Conservation (phyloP, 2,888 invertebrate genomes). For the Homarus gammarus region DNA sequence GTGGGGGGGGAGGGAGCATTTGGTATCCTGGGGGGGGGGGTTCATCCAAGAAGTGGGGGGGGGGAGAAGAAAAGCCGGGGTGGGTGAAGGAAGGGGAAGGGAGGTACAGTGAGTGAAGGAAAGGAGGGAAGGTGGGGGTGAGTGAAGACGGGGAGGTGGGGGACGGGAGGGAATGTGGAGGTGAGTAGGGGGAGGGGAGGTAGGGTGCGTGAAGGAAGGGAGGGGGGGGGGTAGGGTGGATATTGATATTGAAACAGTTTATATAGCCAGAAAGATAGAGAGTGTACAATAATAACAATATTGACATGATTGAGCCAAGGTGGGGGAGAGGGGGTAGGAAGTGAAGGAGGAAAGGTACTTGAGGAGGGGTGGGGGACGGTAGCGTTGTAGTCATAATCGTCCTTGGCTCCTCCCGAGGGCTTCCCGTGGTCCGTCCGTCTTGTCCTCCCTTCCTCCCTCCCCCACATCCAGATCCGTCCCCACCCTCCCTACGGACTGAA, state of each 20-base stretch:
- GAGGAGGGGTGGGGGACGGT: neutral
- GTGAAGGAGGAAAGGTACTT: neutral
- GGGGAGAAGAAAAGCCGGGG: neutral
- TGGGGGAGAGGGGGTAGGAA: neutral
- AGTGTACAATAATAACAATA: too few species aligned
- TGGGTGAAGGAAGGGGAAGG: neutral
- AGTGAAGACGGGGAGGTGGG: neutral
- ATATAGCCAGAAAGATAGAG: neutral
- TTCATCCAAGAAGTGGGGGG: too few species aligned
- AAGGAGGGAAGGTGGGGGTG: neutral
- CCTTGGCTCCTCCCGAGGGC: slow-evolving; percentile 16
- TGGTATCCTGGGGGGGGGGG: neutral
- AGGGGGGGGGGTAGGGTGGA: neutral
- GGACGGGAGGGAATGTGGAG: neutral
- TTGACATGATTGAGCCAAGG: neutral
- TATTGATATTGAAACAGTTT: too few species aligned
- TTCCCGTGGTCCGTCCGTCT: slow-evolving; percentile 2
- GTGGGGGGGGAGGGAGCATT: too few species aligned
- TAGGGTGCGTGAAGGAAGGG: too few species aligned
- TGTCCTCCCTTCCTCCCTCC: neutral
- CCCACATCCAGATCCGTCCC: too few species aligned
- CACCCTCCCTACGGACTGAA: too few species aligned
- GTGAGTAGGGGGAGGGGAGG: neutral
- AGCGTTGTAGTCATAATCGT: slow-evolving; percentile 27
- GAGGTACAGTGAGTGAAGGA: neutral